A percentile compares a stretch with the other conserved stretches of the same genome.
Evolutionary conservation across 2,888 invertebrate genomes (phyloP).

Genomic region (Crocallis elinguaria): DNA sequence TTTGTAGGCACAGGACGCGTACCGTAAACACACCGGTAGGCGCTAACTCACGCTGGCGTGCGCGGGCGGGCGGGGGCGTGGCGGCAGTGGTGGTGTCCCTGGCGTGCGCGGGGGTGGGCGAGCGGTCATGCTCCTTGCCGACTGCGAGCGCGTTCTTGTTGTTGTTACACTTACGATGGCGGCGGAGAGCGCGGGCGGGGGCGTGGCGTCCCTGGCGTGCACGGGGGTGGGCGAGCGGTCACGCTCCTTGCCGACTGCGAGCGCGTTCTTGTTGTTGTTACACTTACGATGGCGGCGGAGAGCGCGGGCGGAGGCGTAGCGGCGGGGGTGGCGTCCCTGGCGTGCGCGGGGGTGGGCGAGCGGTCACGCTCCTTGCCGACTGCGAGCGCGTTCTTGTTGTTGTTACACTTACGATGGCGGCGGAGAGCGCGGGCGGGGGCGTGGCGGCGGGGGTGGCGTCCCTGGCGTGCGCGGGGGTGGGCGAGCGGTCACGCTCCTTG

Average conservation of each 20-base stretch:
- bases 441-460: constrained; percentile 30
- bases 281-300: constrained; percentile 14
- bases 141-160: too few relatives aligned
- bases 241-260: background rate
- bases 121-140: background rate
- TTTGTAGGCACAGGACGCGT: too few relatives aligned
- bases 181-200: constrained; percentile 13
- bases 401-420: constrained; percentile 29
- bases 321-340: background rate
- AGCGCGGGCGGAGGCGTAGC: too few relatives aligned
- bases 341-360: background rate
- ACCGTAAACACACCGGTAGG: too few relatives aligned
- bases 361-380: background rate
- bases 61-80: too few relatives aligned
- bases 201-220: too few relatives aligned
- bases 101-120: too few relatives aligned
- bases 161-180: too few relatives aligned
- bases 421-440: constrained; percentile 67
- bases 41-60: too few relatives aligned
- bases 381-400: too few relatives aligned
- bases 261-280: too few relatives aligned
- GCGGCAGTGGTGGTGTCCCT: too few relatives aligned
- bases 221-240: background rate
- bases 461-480: background rate
- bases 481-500: background rate